A percentile compares a stretch with the other conserved stretches of the same genome.
These are phyloP conservation scores for Desmodus rotundus DNA, from an alignment of 2,113 vertebrate genomes.

Conservation along the genomic window DNA sequence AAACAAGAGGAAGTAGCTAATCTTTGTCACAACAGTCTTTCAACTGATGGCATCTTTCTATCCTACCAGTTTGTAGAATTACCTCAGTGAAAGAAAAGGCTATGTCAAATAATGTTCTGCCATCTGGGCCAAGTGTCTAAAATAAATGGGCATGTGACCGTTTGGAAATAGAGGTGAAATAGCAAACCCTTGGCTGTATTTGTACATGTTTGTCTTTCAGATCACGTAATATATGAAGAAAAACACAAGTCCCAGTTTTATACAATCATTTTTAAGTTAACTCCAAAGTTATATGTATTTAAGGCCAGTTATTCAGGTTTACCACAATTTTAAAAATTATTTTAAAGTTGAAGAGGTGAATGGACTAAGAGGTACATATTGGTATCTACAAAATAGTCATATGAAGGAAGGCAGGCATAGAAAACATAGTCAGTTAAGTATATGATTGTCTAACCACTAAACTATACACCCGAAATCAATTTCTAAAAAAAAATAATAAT, in stretches of 20 bases:
- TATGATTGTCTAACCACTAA: neutral
- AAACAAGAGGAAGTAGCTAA: neutral
- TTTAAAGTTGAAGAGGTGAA: neutral
- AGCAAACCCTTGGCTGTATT: neutral
- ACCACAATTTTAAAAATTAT: neutral
- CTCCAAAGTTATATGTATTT: neutral
- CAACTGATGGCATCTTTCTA: neutral
- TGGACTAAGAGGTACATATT: neutral
- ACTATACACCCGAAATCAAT: neutral
- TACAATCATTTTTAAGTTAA: conserved; percentile 24
- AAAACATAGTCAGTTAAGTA: neutral
- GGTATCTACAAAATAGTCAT: neutral
- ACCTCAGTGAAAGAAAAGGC: neutral
- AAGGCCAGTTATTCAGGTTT: neutral
- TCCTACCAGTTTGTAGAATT: neutral
- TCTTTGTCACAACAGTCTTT: neutral
- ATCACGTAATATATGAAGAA: neutral
- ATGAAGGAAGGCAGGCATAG: neutral
- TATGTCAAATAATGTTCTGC: neutral
- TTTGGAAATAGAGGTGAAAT: neutral
- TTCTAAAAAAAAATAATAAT: neutral
- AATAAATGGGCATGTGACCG: neutral
- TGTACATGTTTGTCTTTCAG: neutral
- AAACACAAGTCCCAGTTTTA: neutral
- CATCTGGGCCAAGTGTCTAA: neutral